Conservation (phyloP, 2,797 vertebrate genomes). For the Trematomus bernacchii region DNA sequence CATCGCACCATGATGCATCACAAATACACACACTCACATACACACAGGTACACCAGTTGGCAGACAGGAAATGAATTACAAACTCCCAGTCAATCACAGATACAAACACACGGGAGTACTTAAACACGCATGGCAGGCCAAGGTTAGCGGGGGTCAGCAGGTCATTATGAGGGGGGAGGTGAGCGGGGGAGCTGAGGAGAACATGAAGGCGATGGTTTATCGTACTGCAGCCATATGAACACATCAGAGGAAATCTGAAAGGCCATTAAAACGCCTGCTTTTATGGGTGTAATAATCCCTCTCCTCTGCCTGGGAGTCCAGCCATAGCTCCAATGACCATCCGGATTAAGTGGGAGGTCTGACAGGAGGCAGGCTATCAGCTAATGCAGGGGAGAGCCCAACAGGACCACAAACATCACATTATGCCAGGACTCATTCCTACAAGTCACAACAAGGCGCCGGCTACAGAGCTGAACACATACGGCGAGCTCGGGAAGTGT, state of each 20-base stretch:
- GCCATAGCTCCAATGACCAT: conserved; percentile 66
- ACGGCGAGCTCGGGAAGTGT: background rate
- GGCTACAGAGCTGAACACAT: conserved; percentile 27
- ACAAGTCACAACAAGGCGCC: conserved; percentile 45
- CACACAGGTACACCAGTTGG: conserved; percentile 23
- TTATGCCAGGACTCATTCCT: conserved; percentile 44
- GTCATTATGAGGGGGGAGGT: conserved; percentile 51
- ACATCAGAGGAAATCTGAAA: conserved; percentile 80
- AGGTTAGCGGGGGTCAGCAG: conserved; percentile 73
- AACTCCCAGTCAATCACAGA: conserved; percentile 53
- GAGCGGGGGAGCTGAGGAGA: conserved; percentile 27
- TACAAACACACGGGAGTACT: conserved; percentile 57
- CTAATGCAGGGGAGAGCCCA: conserved; percentile 72
- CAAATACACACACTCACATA: conserved; percentile 24
- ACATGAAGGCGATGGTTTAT: conserved; percentile 76
- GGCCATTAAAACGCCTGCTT: conserved; percentile 83
- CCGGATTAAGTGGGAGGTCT: conserved; percentile 78
- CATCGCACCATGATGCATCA: conserved; percentile 35
- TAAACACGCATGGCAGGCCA: conserved; percentile 59
- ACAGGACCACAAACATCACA: conserved; percentile 61
- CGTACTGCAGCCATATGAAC: conserved; percentile 75
- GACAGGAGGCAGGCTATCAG: conserved; percentile 75
- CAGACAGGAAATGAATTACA: conserved; percentile 29
- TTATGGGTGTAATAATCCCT: conserved; percentile 84
- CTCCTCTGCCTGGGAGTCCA: conserved; percentile 73